Evolutionary conservation across 2,797 vertebrate species (phyloP).

Genomic region (Echeneis naucrates): DNA sequence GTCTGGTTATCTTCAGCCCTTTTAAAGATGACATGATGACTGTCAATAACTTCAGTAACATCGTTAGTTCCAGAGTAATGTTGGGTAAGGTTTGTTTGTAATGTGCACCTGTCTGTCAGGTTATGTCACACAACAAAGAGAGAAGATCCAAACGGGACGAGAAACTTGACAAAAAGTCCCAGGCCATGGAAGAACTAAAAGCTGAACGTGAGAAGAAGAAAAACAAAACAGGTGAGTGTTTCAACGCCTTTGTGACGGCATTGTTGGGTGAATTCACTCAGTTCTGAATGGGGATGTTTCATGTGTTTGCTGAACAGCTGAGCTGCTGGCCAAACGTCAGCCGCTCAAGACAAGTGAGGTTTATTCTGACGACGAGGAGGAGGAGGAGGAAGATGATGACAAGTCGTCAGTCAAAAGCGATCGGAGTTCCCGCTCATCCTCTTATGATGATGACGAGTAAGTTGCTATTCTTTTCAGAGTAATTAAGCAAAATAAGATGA

Average conservation of each 20-base stretch:
- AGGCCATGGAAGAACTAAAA: conserved; percentile 99
- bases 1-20: not conserved
- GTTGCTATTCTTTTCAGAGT: conserved; percentile 65
- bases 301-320: conserved; percentile 83
- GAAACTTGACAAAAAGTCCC: conserved; percentile 98
- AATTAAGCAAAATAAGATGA: not conserved
- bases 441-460: conserved; percentile 97
- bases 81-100: not conserved
- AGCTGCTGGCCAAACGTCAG: conserved; percentile 95
- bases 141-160: conserved; percentile 96
- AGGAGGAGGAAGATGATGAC: conserved; percentile 98
- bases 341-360: conserved; percentile 98
- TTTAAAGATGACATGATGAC: not conserved
- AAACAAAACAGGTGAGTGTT: conserved; percentile 92
- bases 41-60: not conserved
- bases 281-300: not conserved
- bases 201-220: conserved; percentile 98
- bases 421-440: conserved; percentile 93
- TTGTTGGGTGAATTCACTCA: not conserved
- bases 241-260: not conserved
- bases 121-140: conserved; percentile 99
- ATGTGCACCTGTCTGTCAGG: conserved; percentile 75
- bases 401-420: conserved; percentile 98
- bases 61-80: not conserved
- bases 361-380: conserved; percentile 99